Conservation (phyloP, 2,888 invertebrate genomes). For the Kryphioiulus occultus region DNA sequence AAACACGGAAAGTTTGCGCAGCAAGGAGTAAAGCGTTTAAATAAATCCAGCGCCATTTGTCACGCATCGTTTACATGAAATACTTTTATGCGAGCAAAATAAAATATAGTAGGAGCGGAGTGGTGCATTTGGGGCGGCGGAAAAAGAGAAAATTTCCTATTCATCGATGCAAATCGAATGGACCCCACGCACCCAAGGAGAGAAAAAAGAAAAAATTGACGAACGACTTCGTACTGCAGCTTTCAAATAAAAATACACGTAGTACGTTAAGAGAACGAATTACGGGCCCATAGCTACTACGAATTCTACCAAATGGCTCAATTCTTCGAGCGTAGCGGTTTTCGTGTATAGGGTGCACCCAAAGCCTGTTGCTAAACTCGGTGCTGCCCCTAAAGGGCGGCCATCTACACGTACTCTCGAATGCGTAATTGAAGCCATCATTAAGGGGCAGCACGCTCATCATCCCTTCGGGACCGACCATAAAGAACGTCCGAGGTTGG, state of each 20-base stretch:
- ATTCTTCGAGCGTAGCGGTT: not conserved
- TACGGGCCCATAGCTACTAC: not conserved
- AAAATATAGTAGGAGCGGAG: not conserved
- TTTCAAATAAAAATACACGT: not conserved
- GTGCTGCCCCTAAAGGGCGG: too few relatives aligned
- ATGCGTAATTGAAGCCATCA: too few relatives aligned
- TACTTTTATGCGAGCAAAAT: not conserved
- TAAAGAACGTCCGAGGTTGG: too few relatives aligned
- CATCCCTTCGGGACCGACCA: too few relatives aligned
- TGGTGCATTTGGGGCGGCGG: not conserved
- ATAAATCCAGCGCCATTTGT: slow-evolving; percentile 28
- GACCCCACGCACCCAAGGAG: not conserved
- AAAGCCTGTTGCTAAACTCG: too few relatives aligned
- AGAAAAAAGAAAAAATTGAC: slow-evolving; percentile 2
- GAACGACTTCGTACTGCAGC: not conserved
- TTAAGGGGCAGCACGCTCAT: too few relatives aligned
- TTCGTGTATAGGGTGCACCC: not conserved
- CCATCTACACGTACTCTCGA: too few relatives aligned
- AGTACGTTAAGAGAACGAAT: not conserved
- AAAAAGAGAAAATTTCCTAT: slow-evolving; percentile 16
- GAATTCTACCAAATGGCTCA: not conserved
- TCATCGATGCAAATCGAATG: slow-evolving; percentile 35
- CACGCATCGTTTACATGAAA: slow-evolving; percentile 35
- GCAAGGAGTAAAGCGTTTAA: slow-evolving; percentile 26
- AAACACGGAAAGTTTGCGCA: slow-evolving; percentile 19